phyloP scores from a whole-genome alignment of 2,113 vertebrate species.

The Chunga burmeisteri region DNA sequence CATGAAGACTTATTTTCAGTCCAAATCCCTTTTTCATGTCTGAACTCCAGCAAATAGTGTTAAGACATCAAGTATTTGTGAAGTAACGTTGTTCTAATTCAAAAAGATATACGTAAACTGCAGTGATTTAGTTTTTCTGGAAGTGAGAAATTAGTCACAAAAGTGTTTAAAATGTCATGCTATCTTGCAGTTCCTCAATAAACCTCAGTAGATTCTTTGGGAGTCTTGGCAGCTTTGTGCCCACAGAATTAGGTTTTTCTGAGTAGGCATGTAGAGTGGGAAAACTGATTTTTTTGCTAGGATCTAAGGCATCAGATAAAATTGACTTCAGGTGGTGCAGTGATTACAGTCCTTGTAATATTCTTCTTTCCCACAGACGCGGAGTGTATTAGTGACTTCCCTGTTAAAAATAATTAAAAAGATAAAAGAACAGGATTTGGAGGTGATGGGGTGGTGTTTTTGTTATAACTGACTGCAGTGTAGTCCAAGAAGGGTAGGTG shows the following conservation, averaged over 20 bases:
- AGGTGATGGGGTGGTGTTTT: neutral
- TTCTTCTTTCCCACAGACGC: neutral
- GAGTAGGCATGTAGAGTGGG: neutral
- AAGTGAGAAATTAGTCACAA: neutral
- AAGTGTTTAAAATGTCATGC: neutral
- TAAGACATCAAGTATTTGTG: neutral
- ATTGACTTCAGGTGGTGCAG: neutral
- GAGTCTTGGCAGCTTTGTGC: neutral
- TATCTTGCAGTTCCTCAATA: neutral
- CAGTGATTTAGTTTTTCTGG: neutral
- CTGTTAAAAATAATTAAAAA: neutral
- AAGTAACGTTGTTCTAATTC: conserved; percentile 15
- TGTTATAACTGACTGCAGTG: neutral
- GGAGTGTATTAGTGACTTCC: neutral
- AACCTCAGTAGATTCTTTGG: neutral
- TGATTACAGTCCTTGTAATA: neutral
- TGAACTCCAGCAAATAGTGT: neutral
- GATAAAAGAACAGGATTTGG: neutral
- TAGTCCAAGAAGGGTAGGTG: neutral
- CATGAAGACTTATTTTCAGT: neutral
- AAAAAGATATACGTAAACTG: neutral
- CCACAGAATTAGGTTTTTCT: neutral
- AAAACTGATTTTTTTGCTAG: neutral
- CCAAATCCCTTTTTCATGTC: neutral
- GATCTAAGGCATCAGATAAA: neutral